Evolutionary conservation across 2,113 vertebrate species (phyloP).

Genomic region (Eira barbara): DNA sequence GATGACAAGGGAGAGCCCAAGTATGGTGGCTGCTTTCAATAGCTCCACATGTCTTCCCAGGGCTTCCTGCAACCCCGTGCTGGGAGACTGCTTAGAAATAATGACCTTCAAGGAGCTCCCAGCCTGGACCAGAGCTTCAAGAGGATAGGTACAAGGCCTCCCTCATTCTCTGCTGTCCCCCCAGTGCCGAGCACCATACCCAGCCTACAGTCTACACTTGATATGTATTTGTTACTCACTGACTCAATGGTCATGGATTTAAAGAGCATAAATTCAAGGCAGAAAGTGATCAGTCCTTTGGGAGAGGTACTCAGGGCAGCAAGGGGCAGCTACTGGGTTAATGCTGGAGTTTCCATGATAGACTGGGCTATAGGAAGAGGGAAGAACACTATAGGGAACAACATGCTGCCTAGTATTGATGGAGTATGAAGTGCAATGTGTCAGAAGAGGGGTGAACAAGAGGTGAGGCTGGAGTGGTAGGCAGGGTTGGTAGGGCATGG

Average conservation of each 20-base stretch:
- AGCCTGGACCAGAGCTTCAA: neutral
- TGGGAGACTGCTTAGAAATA: neutral
- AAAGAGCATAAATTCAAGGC: neutral
- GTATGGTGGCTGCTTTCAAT: neutral
- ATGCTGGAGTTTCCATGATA: neutral
- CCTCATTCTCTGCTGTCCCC: neutral
- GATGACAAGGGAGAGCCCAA: neutral
- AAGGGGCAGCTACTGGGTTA: neutral
- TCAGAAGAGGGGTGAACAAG: neutral
- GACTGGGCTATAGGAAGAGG: neutral
- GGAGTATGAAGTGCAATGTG: neutral
- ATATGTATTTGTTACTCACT: neutral
- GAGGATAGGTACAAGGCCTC: neutral
- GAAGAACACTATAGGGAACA: rapidly evolving
- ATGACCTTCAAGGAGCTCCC: neutral
- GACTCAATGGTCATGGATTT: neutral
- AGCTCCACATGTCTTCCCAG: neutral
- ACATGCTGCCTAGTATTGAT: rapidly evolving
- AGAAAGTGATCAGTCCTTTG: neutral
- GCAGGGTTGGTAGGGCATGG: neutral
- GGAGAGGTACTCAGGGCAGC: neutral
- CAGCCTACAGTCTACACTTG: rapidly evolving
- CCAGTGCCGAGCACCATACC: neutral
- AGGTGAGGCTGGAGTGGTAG: neutral
- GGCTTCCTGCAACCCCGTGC: rapidly evolving